Conservation (phyloP, 2,888 invertebrate genomes). For the Micoletzkya japonica region DNA sequence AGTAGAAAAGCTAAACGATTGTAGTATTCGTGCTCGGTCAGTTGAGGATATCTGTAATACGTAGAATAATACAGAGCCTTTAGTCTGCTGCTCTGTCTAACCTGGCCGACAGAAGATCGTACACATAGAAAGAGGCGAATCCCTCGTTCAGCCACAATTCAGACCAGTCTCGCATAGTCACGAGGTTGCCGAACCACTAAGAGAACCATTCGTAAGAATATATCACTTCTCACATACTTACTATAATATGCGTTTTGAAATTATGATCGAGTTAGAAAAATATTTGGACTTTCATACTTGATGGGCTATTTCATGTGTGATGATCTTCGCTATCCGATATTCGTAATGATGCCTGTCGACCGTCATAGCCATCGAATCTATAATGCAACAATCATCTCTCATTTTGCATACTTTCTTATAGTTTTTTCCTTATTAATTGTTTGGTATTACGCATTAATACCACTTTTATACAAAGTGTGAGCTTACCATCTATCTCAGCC, state of each 20-base stretch:
- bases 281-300: conserved; percentile 44
- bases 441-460: neutral
- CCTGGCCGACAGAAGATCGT: conserved; percentile 48
- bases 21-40: conserved; percentile 57
- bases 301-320: conserved; percentile 67
- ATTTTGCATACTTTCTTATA: conserved; percentile 18
- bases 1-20: conserved; percentile 42
- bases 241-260: neutral
- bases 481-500: conserved; percentile 28
- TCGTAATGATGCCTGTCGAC: conserved; percentile 58
- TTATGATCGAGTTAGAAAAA: neutral
- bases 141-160: conserved; percentile 65
- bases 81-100: neutral
- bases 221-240: neutral
- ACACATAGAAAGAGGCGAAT: conserved; percentile 63
- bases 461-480: neutral
- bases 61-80: conserved; percentile 31
- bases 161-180: conserved; percentile 63
- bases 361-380: conserved; percentile 50
- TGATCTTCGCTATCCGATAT: conserved; percentile 62
- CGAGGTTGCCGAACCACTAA: conserved; percentile 63
- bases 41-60: conserved; percentile 46
- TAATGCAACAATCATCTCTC: conserved; percentile 8
- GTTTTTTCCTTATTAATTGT: conserved; percentile 5
- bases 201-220: neutral